Evolutionary conservation across 2,797 vertebrate species (phyloP).

Genomic region (Diceros bicornis): DNA sequence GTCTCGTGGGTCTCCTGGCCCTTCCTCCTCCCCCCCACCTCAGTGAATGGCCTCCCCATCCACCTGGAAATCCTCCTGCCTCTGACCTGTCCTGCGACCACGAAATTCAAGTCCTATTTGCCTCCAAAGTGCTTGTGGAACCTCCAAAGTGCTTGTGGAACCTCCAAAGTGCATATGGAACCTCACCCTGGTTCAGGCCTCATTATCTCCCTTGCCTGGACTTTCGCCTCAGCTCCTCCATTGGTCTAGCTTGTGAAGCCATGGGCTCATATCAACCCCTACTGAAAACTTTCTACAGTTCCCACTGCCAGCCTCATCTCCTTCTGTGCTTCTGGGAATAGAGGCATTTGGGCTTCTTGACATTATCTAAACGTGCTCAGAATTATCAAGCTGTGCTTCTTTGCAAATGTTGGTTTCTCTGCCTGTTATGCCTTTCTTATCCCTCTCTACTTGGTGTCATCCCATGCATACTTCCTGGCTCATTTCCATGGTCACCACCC

Average conservation of each 20-base stretch:
- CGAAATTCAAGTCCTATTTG: not conserved
- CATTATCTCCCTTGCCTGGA: not conserved
- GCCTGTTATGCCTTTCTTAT: not conserved
- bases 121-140: not conserved
- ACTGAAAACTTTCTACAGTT: not conserved
- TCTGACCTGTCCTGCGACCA: not conserved
- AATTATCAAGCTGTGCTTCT: not conserved
- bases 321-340: not conserved
- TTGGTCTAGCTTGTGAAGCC: slow-evolving; percentile 22
- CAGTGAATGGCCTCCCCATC: not conserved
- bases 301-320: not conserved
- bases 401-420: slow-evolving; percentile 16
- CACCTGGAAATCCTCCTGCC: not conserved
- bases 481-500: not conserved
- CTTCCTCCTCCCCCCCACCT: not conserved
- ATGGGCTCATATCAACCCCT: not conserved
- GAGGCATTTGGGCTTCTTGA: not conserved
- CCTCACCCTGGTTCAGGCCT: not conserved
- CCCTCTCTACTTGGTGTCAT: not conserved
- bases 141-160: not conserved
- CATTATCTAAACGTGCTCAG: slow-evolving; percentile 27
- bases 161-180: not conserved
- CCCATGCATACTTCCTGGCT: not conserved
- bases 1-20: not conserved
- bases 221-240: not conserved